phyloP scores from a whole-genome alignment of 2,113 vertebrate genomes.

The Myotis yumanensis region DNA sequence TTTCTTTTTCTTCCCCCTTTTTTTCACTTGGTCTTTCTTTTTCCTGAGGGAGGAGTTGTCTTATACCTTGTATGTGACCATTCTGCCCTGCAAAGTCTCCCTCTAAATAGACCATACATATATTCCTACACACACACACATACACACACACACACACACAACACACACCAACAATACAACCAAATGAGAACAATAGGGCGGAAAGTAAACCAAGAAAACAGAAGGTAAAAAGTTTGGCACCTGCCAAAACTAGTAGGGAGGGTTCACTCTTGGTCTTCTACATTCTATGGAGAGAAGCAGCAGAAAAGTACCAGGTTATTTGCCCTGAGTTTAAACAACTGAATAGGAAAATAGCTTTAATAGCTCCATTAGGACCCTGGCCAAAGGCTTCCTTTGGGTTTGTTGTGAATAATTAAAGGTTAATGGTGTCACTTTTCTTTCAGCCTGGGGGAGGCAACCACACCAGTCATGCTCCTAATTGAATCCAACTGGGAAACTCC shows the following conservation, averaged over 20 bases:
- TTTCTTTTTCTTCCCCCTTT: background rate
- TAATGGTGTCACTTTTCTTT: constrained; percentile 46
- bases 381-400: constrained; percentile 46
- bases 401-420: constrained; percentile 56
- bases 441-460: background rate
- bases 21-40: constrained; percentile 6
- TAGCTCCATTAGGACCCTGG: constrained; percentile 8
- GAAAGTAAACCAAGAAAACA: background rate
- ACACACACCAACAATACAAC: background rate
- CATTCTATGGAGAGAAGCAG: background rate
- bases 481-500: constrained; percentile 32
- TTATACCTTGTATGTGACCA: background rate
- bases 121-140: background rate
- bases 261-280: background rate
- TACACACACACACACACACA: background rate
- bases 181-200: background rate
- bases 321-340: background rate
- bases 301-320: constrained; percentile 39
- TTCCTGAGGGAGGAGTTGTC: background rate
- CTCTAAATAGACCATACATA: background rate
- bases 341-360: constrained; percentile 29
- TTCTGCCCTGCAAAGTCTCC: background rate
- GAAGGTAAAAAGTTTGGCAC: background rate
- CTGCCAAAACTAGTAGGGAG: background rate
- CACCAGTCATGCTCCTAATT: constrained; percentile 23